phyloP scores from a whole-genome alignment of 2,888 invertebrate species.

The Tachystola acroxantha region DNA sequence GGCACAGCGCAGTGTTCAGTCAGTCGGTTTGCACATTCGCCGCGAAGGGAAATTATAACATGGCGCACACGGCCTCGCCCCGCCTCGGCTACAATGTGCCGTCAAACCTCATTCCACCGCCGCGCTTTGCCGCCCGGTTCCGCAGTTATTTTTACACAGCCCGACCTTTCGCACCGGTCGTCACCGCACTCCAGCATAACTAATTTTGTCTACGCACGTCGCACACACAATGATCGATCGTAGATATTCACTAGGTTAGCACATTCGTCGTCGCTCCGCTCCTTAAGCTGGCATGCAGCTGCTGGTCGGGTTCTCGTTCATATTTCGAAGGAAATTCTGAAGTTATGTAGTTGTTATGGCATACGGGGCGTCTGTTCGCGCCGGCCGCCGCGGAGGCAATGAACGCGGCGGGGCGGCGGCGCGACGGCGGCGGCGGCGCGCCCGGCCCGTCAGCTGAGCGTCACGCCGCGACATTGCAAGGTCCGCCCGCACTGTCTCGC shows the following conservation, averaged over 20 bases:
- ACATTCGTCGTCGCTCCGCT: slow-evolving; percentile 25
- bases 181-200: slow-evolving; percentile 67
- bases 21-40: slow-evolving; percentile 71
- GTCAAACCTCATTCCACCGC: slow-evolving; percentile 77
- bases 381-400: slow-evolving; percentile 82
- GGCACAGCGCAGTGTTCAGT: slow-evolving; percentile 60
- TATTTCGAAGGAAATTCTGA: slow-evolving; percentile 24
- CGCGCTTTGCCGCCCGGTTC: slow-evolving; percentile 75
- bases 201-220: slow-evolving; percentile 52
- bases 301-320: slow-evolving; percentile 14
- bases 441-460: slow-evolving; percentile 76
- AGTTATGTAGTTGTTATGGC: slow-evolving; percentile 23
- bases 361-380: slow-evolving; percentile 57
- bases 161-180: slow-evolving; percentile 77
- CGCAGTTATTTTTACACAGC: slow-evolving; percentile 78
- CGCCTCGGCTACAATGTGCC: slow-evolving; percentile 75
- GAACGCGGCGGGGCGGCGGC: slow-evolving; percentile 78
- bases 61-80: slow-evolving; percentile 75
- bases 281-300: slow-evolving; percentile 13
- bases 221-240: slow-evolving; percentile 56
- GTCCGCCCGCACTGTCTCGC: slow-evolving; percentile 67
- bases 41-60: slow-evolving; percentile 76
- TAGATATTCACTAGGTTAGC: slow-evolving; percentile 37
- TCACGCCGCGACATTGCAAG: slow-evolving; percentile 80
- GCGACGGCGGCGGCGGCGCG: slow-evolving; percentile 54